phyloP scores from a whole-genome alignment of 2,888 invertebrate genomes.

The Acleris laterana region DNA sequence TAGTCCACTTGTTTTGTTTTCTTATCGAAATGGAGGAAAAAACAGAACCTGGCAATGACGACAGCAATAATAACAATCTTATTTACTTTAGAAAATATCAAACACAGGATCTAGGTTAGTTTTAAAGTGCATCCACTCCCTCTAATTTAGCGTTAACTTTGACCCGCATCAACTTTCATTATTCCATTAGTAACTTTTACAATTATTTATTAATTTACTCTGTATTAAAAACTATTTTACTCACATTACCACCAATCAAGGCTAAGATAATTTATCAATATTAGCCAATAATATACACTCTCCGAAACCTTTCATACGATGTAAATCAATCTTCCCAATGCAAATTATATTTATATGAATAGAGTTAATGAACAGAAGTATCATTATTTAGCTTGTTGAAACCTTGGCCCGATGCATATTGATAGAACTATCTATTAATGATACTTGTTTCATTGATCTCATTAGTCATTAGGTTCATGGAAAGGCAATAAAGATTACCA shows the following conservation, averaged over 20 bases:
- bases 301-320: background rate
- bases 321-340: slow-evolving; percentile 2
- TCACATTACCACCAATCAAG: slow-evolving; percentile 7
- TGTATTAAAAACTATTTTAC: background rate
- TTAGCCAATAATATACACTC: slow-evolving; percentile 1
- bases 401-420: slow-evolving; percentile 17
- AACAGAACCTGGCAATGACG: too few species aligned
- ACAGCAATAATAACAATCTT: too few species aligned
- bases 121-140: too few species aligned
- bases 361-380: slow-evolving; percentile 3
- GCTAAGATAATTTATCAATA: slow-evolving; percentile 16
- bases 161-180: background rate
- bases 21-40: too few species aligned
- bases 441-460: too few species aligned
- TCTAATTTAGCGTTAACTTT: background rate
- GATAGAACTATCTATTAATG: too few species aligned
- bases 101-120: too few species aligned
- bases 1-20: too few species aligned
- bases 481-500: background rate
- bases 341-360: slow-evolving; percentile 14
- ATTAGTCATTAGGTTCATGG: background rate
- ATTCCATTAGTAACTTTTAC: background rate
- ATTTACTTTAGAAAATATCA: too few species aligned
- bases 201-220: background rate
- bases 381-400: slow-evolving; percentile 2